phyloP scores from a whole-genome alignment of 2,113 vertebrate genomes.

The Benitochromis conjunctus region DNA sequence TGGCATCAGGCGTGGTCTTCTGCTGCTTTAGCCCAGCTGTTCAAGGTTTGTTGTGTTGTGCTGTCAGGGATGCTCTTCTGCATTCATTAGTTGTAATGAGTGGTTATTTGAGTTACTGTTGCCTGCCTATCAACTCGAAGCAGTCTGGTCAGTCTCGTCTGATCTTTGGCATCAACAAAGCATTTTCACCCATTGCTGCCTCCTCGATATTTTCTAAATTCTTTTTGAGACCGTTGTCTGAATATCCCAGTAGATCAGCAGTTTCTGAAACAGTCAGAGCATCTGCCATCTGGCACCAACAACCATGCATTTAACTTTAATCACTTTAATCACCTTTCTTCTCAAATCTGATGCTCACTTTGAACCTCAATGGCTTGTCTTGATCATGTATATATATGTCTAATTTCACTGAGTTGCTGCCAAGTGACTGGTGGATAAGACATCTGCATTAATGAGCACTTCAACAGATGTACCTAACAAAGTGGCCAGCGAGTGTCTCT shows the following conservation, averaged over 20 bases:
- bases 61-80: neutral
- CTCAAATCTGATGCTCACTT: neutral
- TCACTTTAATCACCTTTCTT: neutral
- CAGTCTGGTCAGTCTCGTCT: neutral
- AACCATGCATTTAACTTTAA: neutral
- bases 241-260: neutral
- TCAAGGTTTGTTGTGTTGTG: neutral
- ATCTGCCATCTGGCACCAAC: neutral
- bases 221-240: neutral
- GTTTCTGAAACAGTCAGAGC: neutral
- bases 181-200: neutral
- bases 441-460: neutral
- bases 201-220: neutral
- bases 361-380: neutral
- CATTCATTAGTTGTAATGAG: neutral
- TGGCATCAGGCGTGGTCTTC: neutral
- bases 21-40: neutral
- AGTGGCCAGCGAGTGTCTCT: neutral
- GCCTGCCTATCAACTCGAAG: neutral
- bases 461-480: neutral
- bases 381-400: neutral
- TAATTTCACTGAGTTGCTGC: neutral
- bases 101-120: neutral
- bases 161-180: neutral
- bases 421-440: neutral